Conservation (phyloP, 2,113 vertebrate species). For the Scomber japonicus region DNA sequence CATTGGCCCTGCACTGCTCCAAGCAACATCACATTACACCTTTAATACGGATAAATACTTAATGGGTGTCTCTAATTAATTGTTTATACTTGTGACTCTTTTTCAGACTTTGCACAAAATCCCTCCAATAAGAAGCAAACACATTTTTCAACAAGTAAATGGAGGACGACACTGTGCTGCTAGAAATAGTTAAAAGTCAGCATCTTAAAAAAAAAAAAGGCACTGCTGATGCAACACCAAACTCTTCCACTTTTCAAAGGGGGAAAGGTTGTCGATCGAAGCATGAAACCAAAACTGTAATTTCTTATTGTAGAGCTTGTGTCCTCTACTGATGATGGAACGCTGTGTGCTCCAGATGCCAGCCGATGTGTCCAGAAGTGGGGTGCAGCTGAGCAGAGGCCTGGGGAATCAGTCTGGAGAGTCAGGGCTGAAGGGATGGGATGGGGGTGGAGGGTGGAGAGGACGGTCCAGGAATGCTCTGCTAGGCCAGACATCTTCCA, state of each 20-base stretch:
- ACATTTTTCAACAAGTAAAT: constrained; percentile 29
- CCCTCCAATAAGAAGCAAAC: constrained; percentile 28
- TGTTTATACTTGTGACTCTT: constrained; percentile 80
- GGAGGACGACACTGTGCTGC: background rate
- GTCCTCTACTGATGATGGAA: constrained; percentile 53
- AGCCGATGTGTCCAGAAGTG: constrained; percentile 70
- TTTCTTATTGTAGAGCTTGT: constrained; percentile 36
- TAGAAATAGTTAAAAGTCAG: background rate
- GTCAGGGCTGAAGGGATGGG: constrained; percentile 18
- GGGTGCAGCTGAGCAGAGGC: constrained; percentile 66
- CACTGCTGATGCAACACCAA: too few species aligned
- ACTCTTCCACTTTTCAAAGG: too few species aligned
- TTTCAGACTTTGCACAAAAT: constrained; percentile 72
- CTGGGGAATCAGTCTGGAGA: constrained; percentile 55
- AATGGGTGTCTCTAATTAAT: constrained; percentile 79
- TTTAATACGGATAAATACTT: constrained; percentile 84
- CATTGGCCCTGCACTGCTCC: constrained; percentile 70
- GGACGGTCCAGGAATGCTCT: constrained; percentile 58
- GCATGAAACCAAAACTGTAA: constrained; percentile 23
- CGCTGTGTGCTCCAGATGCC: constrained; percentile 61
- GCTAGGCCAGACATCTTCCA: constrained; percentile 63
- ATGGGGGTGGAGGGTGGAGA: constrained; percentile 28
- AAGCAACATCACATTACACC: constrained; percentile 82
- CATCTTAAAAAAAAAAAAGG: background rate
- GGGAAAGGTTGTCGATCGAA: background rate